phyloP scores from a whole-genome alignment of 2,797 vertebrate genomes.

The Paramormyrops hopkinsi region DNA sequence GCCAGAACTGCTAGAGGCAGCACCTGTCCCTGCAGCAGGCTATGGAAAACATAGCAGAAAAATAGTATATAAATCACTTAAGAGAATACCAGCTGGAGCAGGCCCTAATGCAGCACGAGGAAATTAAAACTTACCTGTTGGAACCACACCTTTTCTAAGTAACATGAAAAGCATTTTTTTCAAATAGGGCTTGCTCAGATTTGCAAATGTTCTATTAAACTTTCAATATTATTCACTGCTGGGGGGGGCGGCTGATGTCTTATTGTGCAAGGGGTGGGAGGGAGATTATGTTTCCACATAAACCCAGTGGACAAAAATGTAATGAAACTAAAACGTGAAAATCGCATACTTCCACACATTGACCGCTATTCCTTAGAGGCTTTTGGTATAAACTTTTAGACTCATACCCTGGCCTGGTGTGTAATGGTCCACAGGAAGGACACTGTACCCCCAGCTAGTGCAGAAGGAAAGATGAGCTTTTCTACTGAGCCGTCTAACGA shows the following conservation, averaged over 20 bases:
- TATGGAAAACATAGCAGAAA: background rate
- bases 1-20: background rate
- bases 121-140: background rate
- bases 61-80: background rate
- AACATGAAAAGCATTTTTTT: background rate
- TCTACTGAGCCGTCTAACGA: background rate
- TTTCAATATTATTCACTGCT: background rate
- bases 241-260: background rate
- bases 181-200: background rate
- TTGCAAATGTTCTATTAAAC: background rate
- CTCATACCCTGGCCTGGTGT: background rate
- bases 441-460: background rate
- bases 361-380: background rate
- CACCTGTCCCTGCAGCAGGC: background rate
- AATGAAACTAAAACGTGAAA: background rate
- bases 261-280: background rate
- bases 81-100: background rate
- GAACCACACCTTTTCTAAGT: background rate
- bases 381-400: background rate
- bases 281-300: background rate
- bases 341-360: background rate
- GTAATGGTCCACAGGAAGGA: background rate
- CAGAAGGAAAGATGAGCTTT: background rate
- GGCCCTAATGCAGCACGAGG: background rate
- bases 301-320: slow-evolving; percentile 4